phyloP scores from a whole-genome alignment of 1,140 invertebrate genomes.

The Ruditapes philippinarum region DNA sequence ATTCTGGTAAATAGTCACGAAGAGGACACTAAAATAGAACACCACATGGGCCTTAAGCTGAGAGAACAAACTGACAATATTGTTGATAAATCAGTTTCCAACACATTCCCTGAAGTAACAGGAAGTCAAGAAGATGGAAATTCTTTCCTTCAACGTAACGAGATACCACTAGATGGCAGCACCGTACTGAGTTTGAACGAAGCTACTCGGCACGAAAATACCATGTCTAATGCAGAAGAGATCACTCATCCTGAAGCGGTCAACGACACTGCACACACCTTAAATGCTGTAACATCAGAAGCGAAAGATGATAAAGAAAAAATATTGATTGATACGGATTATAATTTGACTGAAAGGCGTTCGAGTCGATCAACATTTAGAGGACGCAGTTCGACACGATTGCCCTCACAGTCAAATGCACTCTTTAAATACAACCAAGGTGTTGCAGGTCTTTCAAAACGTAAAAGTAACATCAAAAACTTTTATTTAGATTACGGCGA shows the following conservation, averaged over 20 bases:
- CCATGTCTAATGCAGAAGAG: too few relatives aligned
- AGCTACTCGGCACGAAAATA: background rate
- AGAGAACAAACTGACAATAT: too few relatives aligned
- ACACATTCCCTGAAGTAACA: too few relatives aligned
- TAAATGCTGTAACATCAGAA: background rate
- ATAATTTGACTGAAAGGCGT: slow-evolving; percentile 42
- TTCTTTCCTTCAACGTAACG: background rate
- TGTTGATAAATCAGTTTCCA: too few relatives aligned
- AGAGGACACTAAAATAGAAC: background rate
- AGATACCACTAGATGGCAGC: background rate
- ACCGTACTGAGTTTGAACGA: background rate
- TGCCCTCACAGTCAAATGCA: background rate
- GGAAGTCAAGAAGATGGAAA: too few relatives aligned
- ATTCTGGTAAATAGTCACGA: background rate
- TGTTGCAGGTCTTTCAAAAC: background rate
- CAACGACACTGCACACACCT: background rate
- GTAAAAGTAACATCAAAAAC: background rate
- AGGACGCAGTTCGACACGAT: slow-evolving; percentile 23
- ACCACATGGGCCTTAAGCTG: too few relatives aligned
- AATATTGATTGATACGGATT: background rate
- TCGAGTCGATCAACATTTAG: slow-evolving; percentile 59
- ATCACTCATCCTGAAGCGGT: background rate
- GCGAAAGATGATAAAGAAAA: background rate
- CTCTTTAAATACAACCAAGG: slow-evolving; percentile 20
- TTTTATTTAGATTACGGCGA: slow-evolving; percentile 62